Base-by-base conservation (phyloP, 2,797 vertebrate species). In the Falco biarmicus region DNA sequence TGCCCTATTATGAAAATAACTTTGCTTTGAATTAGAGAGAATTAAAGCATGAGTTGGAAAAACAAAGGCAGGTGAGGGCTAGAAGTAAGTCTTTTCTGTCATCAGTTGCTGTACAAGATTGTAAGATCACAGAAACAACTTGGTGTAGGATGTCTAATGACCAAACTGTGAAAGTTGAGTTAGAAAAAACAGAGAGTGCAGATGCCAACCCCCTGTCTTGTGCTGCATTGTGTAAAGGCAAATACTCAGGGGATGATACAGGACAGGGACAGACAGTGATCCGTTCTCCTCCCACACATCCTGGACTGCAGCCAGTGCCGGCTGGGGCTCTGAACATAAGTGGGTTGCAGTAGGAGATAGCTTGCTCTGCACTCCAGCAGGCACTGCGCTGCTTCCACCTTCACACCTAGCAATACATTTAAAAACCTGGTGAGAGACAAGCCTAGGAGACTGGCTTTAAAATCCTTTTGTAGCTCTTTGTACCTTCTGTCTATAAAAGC, bases 1-100 rank as follows among this genome's bases (percentile, higher is more conserved):
- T 92, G 41, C 10, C 6, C 10, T 80, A 20, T 13, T 31, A 82
- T 34, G 28, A 94, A 94, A 91, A 76, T n/a, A 81, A 65, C 63
- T 89, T 81, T 5, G 9, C 80, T 92, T 95, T 94, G 26, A 92
- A 74, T 94, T 87, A 77, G 14, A 60, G 6, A 82, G 8, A 93
- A 75, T 76, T 83, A 83, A 84, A 77, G 39, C 14, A 80, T 91
- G 29, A 93, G 20, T 15, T 75, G 51, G 45, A 57, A 87, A 89
- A 95, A 8, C 41, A 87, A 76, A 83, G 15, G 29, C 29, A 19
- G 5, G 21, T 29, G 50, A 68, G 20, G n/a, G 39, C 20, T 79
- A 66, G 61, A 95, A 86, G 51, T 25, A 59, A 57, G 63, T 81
- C 5, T 90, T 91, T 68, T 70, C 53, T 65, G 54, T 79, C 57